These are phyloP conservation scores for Dicrurus megarhynchus DNA, from an alignment of 2,113 vertebrate species.

Conservation along the genomic window DNA sequence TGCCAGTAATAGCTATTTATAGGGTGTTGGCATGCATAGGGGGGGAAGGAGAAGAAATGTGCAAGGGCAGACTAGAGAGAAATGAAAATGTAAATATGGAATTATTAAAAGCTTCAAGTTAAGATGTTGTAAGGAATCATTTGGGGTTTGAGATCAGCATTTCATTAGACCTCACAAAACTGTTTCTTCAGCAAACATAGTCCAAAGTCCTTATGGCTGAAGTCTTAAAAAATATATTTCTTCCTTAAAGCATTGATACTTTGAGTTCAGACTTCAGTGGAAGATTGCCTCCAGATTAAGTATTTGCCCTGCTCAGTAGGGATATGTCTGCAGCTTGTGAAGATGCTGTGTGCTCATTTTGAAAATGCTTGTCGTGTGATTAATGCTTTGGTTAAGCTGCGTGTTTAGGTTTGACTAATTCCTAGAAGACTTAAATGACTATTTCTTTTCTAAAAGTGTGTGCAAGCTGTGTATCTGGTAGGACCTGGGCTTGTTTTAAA, in stretches of 20 bases:
- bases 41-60: neutral
- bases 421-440: neutral
- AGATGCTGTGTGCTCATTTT: neutral
- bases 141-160: neutral
- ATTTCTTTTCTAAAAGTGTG: neutral
- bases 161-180: neutral
- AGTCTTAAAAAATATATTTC: neutral
- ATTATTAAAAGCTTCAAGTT: neutral
- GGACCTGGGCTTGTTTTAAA: neutral
- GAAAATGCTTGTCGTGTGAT: neutral
- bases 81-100: neutral
- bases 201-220: neutral
- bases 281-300: neutral
- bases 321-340: neutral
- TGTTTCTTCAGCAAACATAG: neutral
- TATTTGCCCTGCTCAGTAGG: neutral
- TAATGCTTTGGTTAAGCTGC: neutral
- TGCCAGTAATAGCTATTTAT: neutral
- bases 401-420: neutral
- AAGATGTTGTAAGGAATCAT: neutral
- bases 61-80: neutral
- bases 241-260: neutral
- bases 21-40: neutral
- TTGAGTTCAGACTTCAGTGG: neutral
- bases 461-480: neutral